Percentiles rank a stretch among this genome's conserved stretches.
Conservation (phyloP, 1,140 invertebrate species). For the Tachypleus tridentatus region DNA sequence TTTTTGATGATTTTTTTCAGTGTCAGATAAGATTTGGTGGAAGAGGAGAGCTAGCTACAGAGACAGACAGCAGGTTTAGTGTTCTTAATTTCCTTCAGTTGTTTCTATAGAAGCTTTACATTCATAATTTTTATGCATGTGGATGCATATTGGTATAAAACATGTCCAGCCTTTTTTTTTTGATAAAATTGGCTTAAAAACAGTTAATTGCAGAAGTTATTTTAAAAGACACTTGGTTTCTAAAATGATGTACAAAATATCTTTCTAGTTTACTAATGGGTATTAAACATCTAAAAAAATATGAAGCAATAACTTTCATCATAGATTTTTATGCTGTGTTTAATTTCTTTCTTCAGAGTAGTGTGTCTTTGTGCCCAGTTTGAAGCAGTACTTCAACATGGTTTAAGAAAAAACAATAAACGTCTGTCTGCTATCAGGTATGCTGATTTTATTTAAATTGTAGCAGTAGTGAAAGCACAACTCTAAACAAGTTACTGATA, state of each 20-base stretch:
- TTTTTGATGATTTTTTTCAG: slow-evolving; percentile 15
- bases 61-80: slow-evolving; percentile 49
- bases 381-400: slow-evolving; percentile 56
- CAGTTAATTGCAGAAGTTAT: background rate
- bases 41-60: slow-evolving; percentile 70
- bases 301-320: too few species aligned
- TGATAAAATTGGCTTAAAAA: slow-evolving; percentile 8
- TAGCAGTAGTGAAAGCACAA: slow-evolving; percentile 19
- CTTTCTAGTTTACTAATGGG: too few species aligned
- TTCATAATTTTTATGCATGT: slow-evolving; percentile 1
- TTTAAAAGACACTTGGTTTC: too few species aligned
- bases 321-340: background rate
- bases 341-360: slow-evolving; percentile 39
- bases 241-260: too few species aligned
- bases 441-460: slow-evolving; percentile 25
- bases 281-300: too few species aligned
- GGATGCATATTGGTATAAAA: background rate
- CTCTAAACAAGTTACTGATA: slow-evolving; percentile 45
- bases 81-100: background rate
- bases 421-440: slow-evolving; percentile 34
- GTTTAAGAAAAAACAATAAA: slow-evolving; percentile 41
- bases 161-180: slow-evolving; percentile 9
- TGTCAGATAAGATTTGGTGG: slow-evolving; percentile 60
- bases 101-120: background rate
- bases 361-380: slow-evolving; percentile 50